phyloP scores from a whole-genome alignment of 37 sponge, comb jelly and placozoan species.

The Crambe crambe region DNA sequence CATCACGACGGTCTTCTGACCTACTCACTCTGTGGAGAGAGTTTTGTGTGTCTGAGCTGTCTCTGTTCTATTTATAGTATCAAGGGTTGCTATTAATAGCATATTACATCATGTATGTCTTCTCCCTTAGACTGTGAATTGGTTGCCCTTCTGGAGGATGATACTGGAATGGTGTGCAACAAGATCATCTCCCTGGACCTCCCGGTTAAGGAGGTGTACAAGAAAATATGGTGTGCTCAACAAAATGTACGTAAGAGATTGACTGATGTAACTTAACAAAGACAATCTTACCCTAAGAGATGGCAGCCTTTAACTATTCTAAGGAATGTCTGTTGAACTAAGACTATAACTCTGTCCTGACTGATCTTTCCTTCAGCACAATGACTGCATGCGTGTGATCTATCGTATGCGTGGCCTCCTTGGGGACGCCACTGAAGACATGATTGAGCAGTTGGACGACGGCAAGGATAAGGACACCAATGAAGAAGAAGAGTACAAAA shows the following conservation, averaged over 20 bases:
- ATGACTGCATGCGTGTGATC: constrained; percentile 79
- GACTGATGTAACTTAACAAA: too few species aligned
- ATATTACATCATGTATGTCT: too few species aligned
- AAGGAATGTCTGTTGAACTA: too few species aligned
- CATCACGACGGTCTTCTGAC: constrained; percentile 30
- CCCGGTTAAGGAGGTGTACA: constrained; percentile 94
- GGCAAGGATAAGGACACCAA: constrained; percentile 63
- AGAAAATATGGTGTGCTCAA: constrained; percentile 89
- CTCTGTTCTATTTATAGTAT: too few species aligned
- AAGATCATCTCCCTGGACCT: constrained; percentile 94
- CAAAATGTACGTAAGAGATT: constrained; percentile 56
- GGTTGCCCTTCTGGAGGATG: constrained; percentile 94
- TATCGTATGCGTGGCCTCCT: constrained; percentile 95
- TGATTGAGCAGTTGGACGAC: constrained; percentile 73
- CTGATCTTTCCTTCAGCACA: too few species aligned
- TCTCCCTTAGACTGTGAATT: constrained; percentile 83
- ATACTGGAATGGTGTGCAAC: constrained; percentile 92
- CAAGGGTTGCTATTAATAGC: neutral
- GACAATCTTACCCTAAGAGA: neutral
- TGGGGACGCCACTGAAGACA: constrained; percentile 96
- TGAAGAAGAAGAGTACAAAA: constrained; percentile 84
- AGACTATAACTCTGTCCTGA: neutral
- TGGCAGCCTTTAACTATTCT: too few species aligned
- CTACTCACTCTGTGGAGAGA: neutral
- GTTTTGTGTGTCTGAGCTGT: constrained; percentile 6